These are phyloP conservation scores for Synergus itoensis DNA, from an alignment of 2,888 invertebrate genomes.

Conservation along the genomic window DNA sequence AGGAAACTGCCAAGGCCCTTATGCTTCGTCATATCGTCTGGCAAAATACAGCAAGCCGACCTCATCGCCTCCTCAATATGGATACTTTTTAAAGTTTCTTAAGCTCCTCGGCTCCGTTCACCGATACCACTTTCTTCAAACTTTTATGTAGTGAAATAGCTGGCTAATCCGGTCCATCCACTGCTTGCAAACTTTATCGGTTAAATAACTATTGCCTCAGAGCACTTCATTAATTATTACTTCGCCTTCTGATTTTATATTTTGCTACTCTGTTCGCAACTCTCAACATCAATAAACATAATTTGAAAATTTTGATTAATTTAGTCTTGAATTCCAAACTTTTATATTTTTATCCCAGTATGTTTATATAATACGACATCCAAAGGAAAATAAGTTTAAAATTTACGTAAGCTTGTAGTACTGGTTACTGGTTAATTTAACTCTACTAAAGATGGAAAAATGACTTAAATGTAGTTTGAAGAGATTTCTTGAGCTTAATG, in stretches of 20 bases:
- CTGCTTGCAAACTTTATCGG: slow-evolving; percentile 51
- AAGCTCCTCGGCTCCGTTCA: slow-evolving; percentile 40
- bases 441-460: no score
- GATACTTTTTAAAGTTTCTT: slow-evolving; percentile 53
- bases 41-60: slow-evolving; percentile 42
- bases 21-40: slow-evolving; percentile 18
- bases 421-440: no score
- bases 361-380: no score
- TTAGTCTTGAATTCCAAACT: background rate
- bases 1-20: slow-evolving; percentile 42
- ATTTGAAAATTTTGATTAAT: background rate
- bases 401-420: no score
- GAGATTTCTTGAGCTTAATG: background rate
- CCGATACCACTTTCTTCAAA: slow-evolving; percentile 25
- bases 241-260: background rate
- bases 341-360: no score
- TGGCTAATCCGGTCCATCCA: slow-evolving; percentile 58
- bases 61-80: slow-evolving; percentile 35
- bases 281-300: background rate
- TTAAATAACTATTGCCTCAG: slow-evolving; percentile 48
- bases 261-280: background rate
- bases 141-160: slow-evolving; percentile 47
- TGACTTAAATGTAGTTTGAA: background rate
- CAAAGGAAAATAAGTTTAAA: no score
- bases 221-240: slow-evolving; percentile 10